Evolutionary conservation across 2,888 invertebrate species (phyloP).

Genomic region (Dolichopus griseipennis): DNA sequence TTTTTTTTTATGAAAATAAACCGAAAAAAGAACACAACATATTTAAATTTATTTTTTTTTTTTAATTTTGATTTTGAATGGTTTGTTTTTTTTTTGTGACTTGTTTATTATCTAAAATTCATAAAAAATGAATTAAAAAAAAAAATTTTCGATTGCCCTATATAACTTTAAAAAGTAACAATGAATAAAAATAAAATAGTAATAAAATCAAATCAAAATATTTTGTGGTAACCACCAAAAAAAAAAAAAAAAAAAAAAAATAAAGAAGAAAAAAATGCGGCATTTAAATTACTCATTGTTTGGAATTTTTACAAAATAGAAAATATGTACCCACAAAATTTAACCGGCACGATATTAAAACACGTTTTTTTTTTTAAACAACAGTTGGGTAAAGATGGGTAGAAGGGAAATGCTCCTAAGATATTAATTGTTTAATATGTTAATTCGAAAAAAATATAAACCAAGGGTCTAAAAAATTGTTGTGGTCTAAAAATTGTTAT

Average conservation of each 20-base stretch:
- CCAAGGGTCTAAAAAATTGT: no score
- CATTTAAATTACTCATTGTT: neutral
- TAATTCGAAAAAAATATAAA: no score
- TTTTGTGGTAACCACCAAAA: neutral
- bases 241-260: no score
- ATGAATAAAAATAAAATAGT: neutral
- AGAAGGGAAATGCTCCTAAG: no score
- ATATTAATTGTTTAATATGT: no score
- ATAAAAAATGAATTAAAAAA: neutral
- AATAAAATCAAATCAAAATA: neutral
- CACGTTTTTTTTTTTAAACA: neutral
- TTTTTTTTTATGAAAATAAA: no score
- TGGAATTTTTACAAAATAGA: neutral
- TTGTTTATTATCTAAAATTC: neutral
- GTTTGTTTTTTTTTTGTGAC: no score
- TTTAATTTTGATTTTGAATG: neutral
- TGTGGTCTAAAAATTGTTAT: no score
- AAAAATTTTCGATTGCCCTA: slow-evolving; percentile 3
- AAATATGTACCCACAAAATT: neutral
- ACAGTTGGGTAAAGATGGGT: no score
- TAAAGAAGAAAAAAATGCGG: no score
- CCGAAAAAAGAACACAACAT: no score
- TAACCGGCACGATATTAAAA: neutral
- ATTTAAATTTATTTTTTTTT: no score
- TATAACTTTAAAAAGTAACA: neutral